A percentile compares a stretch with the other conserved stretches of the same genome.
Conservation (phyloP, 2,888 invertebrate species). For the Lucinisca nassula region DNA sequence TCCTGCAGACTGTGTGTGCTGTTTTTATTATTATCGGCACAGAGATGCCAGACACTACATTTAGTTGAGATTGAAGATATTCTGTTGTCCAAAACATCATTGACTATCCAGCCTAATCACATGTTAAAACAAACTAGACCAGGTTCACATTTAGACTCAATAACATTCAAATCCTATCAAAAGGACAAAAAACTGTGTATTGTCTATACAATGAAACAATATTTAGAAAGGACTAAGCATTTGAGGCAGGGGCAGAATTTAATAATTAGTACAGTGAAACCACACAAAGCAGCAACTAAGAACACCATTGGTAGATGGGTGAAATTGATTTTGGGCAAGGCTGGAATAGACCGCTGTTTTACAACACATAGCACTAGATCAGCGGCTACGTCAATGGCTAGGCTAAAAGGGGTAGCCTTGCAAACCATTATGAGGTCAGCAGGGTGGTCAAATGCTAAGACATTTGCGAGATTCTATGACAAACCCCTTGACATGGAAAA, state of each 20-base stretch:
- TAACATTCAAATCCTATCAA: too few relatives aligned
- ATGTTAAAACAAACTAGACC: too few relatives aligned
- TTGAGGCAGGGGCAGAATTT: background rate
- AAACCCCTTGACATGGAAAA: background rate
- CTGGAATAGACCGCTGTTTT: too few relatives aligned
- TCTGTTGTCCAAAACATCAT: too few relatives aligned
- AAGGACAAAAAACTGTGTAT: too few relatives aligned
- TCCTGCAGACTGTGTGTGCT: too few relatives aligned
- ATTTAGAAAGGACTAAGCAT: background rate
- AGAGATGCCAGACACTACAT: too few relatives aligned
- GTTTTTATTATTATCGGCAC: too few relatives aligned
- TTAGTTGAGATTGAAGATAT: too few relatives aligned
- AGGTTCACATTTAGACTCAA: too few relatives aligned
- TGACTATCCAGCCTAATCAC: too few relatives aligned
- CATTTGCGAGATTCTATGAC: conserved; percentile 15
- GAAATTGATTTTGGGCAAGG: conserved; percentile 14
- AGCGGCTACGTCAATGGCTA: conserved; percentile 20
- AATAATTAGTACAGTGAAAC: conserved; percentile 13
- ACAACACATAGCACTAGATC: conserved; percentile 4
- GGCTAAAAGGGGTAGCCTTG: background rate
- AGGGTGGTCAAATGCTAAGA: conserved; percentile 31
- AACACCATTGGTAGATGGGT: conserved; percentile 18
- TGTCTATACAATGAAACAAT: background rate
- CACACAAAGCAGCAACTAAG: background rate
- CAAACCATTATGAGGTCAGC: conserved; percentile 12